phyloP scores from a whole-genome alignment of 23 tunicate genomes.

The Ascidia mentula region DNA sequence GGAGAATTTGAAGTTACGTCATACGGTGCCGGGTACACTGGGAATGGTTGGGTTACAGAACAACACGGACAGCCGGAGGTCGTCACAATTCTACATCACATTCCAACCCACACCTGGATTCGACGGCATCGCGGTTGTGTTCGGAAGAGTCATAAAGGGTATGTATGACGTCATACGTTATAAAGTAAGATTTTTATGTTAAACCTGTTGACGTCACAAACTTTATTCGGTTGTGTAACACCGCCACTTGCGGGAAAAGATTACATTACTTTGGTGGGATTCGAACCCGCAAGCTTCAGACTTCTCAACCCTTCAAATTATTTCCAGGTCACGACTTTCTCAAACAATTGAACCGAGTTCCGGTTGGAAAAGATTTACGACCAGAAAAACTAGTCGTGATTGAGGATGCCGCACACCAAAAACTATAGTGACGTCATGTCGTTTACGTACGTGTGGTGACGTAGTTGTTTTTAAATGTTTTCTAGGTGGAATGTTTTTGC shows the following conservation, averaged over 20 bases:
- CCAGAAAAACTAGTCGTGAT: not conserved
- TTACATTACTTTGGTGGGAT: no score
- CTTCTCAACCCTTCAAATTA: not conserved
- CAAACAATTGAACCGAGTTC: not conserved
- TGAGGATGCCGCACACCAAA: not conserved
- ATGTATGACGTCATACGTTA: no score
- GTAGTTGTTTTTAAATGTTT: not conserved
- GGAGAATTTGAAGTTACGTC: conserved; percentile 60
- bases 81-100: conserved; percentile 79
- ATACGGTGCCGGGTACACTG: conserved; percentile 42
- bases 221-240: no score
- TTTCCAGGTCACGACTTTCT: not conserved
- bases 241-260: no score
- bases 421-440: not conserved
- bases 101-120: conserved; percentile 14
- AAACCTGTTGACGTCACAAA: not conserved
- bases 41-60: conserved; percentile 68
- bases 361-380: not conserved
- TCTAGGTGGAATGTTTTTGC: not conserved
- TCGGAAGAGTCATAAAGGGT: conserved; percentile 74
- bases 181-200: no score
- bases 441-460: no score
- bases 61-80: conserved; percentile 47
- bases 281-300: no score
- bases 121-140: conserved; percentile 45